Evolutionary conservation across 2,113 vertebrate genomes (phyloP).

Genomic region (Pelmatolapia mariae): DNA sequence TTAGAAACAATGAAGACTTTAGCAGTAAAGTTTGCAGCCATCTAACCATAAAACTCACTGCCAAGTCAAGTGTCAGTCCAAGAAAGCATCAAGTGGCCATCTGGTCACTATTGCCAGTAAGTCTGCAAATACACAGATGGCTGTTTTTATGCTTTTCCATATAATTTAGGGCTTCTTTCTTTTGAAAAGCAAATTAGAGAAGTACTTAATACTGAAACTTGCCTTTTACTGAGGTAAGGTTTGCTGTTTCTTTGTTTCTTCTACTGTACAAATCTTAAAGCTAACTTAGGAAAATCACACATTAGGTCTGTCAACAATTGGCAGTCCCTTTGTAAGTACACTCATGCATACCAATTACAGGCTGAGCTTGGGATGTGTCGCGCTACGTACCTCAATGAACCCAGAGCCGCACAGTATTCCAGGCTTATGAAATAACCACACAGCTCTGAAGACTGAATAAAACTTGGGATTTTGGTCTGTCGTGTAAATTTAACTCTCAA

Average conservation of each 20-base stretch:
- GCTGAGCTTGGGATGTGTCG: not conserved
- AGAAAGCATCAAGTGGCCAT: conserved; percentile 32
- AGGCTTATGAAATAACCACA: not conserved
- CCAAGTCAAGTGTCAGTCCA: conserved; percentile 29
- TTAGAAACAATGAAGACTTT: conserved; percentile 22
- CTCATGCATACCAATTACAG: not conserved
- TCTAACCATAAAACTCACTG: not conserved
- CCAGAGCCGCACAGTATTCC: not conserved
- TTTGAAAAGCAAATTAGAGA: not conserved
- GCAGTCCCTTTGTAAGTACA: not conserved
- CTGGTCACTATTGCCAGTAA: conserved; percentile 1
- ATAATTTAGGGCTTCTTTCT: not conserved
- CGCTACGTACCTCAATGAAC: not conserved
- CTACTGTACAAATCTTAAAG: not conserved
- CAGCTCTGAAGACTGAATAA: not conserved
- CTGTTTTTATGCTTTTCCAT: not conserved
- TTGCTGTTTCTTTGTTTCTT: not conserved
- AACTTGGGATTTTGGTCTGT: not conserved
- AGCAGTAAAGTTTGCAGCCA: not conserved
- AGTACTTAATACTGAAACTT: not conserved
- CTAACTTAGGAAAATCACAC: not conserved
- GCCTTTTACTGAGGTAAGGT: not conserved
- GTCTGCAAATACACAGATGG: conserved; percentile 28
- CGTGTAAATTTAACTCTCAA: not conserved
- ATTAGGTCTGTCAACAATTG: not conserved